phyloP scores from a whole-genome alignment of 2,797 vertebrate genomes.

The Ciconia nigra region DNA sequence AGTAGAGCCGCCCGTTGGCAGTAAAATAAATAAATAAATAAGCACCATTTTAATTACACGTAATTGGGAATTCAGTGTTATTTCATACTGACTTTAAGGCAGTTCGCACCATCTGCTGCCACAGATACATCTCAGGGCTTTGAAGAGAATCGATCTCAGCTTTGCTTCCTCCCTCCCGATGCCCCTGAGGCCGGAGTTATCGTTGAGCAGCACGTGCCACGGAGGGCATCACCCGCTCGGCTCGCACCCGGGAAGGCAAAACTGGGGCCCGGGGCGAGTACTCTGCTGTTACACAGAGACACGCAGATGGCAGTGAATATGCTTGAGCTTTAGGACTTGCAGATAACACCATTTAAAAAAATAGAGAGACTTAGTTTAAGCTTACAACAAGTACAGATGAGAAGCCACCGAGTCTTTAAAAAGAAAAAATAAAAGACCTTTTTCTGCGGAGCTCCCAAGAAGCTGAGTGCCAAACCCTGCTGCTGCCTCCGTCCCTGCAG shows the following conservation, averaged over 20 bases:
- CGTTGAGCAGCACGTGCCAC: background rate
- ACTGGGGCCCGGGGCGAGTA: background rate
- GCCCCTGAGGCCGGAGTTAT: background rate
- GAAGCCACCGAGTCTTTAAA: background rate
- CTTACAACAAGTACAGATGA: background rate
- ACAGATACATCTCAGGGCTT: background rate
- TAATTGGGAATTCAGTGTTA: background rate
- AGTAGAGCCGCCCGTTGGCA: background rate
- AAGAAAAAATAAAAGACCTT: background rate
- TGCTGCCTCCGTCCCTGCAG: background rate
- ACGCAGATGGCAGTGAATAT: background rate
- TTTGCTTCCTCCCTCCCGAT: background rate
- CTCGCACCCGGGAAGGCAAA: background rate
- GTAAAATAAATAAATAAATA: background rate
- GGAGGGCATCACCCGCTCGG: background rate
- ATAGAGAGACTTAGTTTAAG: background rate
- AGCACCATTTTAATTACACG: background rate
- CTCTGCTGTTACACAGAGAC: background rate
- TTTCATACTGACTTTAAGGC: background rate
- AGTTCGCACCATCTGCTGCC: background rate
- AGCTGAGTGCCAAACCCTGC: background rate
- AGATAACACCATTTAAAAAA: background rate
- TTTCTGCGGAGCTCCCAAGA: background rate
- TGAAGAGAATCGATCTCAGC: background rate
- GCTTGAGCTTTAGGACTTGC: background rate